phyloP scores from a whole-genome alignment of 1,140 invertebrate species.

The Monomorium pharaonis region DNA sequence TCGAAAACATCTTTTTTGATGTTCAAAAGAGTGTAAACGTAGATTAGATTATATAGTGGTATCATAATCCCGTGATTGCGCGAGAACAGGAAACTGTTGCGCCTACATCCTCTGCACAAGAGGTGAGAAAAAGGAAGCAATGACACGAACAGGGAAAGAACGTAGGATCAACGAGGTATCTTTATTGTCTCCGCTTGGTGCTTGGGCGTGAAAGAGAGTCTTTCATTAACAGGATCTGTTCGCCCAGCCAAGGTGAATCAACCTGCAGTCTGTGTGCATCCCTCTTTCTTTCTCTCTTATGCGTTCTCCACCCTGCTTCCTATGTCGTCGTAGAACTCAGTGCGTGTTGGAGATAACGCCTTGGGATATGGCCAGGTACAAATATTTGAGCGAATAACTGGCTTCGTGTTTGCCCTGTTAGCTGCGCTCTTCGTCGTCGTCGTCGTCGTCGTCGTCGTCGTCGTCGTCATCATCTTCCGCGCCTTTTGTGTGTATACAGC shows the following conservation, averaged over 20 bases:
- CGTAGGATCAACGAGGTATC: slow-evolving; percentile 59
- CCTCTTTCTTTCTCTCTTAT: slow-evolving; percentile 26
- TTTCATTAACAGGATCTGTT: slow-evolving; percentile 76
- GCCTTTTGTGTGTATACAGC: slow-evolving; percentile 27
- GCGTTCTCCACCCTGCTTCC: background rate
- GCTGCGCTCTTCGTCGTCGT: slow-evolving; percentile 52
- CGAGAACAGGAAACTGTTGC: slow-evolving; percentile 69
- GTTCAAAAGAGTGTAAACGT: slow-evolving; percentile 59
- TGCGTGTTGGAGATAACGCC: slow-evolving; percentile 78
- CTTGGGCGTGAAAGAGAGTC: slow-evolving; percentile 75
- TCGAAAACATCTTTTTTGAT: slow-evolving; percentile 56
- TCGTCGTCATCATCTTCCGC: slow-evolving; percentile 38
- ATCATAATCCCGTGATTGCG: slow-evolving; percentile 4
- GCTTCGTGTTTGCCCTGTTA: slow-evolving; percentile 79
- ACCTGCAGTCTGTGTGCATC: slow-evolving; percentile 70
- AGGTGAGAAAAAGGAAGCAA: slow-evolving; percentile 39
- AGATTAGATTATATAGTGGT: slow-evolving; percentile 75
- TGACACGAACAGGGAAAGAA: slow-evolving; percentile 37
- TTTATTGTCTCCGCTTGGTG: slow-evolving; percentile 76
- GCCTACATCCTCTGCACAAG: slow-evolving; percentile 20
- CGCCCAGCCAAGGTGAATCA: slow-evolving; percentile 75
- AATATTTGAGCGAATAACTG: slow-evolving; percentile 84
- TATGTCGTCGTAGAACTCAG: slow-evolving; percentile 63
- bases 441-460: slow-evolving; percentile 20
- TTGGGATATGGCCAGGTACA: slow-evolving; percentile 72